These are phyloP conservation scores for Cerastis leucographa DNA, from an alignment of 2,888 invertebrate genomes.

Conservation along the genomic window DNA sequence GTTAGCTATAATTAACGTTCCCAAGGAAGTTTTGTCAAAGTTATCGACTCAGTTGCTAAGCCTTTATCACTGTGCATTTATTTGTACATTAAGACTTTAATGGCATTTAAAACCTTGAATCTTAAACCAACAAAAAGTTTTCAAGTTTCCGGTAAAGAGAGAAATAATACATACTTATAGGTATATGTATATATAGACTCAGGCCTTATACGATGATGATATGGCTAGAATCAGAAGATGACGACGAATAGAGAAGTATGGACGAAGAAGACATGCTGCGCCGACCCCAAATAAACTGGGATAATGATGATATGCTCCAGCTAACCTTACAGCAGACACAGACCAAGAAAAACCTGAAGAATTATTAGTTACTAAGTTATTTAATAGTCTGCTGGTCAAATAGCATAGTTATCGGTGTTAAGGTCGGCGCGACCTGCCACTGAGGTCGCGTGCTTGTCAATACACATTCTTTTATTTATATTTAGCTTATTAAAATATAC, in stretches of 20 bases:
- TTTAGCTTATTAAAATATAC: conserved; percentile 42
- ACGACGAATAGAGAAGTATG: not conserved
- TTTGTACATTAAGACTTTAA: conserved; percentile 32
- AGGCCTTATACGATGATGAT: not conserved
- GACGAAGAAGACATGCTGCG: not conserved
- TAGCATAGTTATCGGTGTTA: conserved; percentile 67
- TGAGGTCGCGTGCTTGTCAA: conserved; percentile 63
- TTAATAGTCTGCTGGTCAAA: conserved; percentile 63
- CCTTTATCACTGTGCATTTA: conserved; percentile 16
- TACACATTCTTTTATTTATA: conserved; percentile 62
- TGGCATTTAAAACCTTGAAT: conserved; percentile 34
- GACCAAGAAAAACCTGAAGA: not conserved
- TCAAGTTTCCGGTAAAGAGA: not conserved
- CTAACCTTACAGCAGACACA: not conserved
- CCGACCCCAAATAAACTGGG: not conserved
- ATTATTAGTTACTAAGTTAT: conserved; percentile 38
- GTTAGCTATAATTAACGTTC: not conserved
- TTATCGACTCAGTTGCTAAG: not conserved
- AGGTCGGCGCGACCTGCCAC: conserved; percentile 63
- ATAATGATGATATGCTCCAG: not conserved
- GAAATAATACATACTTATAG: not conserved
- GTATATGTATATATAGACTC: not conserved
- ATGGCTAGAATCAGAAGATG: not conserved
- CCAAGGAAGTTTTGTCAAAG: conserved; percentile 10
- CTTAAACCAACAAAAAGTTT: not conserved